These are phyloP conservation scores for Agonopterix arenella DNA, from an alignment of 2,888 invertebrate genomes.

Conservation along the genomic window DNA sequence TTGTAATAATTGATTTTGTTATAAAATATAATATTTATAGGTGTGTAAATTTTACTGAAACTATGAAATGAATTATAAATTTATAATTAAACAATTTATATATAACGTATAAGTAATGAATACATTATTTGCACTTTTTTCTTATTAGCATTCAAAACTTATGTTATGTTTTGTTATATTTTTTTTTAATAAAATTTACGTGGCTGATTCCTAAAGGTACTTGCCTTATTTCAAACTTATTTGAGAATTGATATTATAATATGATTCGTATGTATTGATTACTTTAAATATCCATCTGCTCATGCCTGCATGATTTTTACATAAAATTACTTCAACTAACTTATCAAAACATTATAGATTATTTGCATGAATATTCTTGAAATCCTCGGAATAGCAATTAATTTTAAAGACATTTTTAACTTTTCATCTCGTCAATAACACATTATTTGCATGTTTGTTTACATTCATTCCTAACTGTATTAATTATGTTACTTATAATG, in stretches of 20 bases:
- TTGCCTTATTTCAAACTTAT: background rate
- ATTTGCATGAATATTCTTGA: too few species aligned
- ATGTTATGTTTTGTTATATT: background rate
- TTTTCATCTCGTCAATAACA: too few species aligned
- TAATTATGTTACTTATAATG: too few species aligned
- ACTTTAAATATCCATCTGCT: background rate
- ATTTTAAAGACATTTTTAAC: too few species aligned
- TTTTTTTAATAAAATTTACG: background rate
- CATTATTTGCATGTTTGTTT: too few species aligned
- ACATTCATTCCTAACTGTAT: too few species aligned
- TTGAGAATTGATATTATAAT: background rate
- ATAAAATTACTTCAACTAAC: background rate
- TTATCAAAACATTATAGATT: too few species aligned
- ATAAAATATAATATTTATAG: too few species aligned
- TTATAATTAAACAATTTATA: background rate
- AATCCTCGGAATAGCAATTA: too few species aligned
- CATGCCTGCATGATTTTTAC: background rate
- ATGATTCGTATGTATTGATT: background rate
- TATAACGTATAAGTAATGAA: conserved; percentile 42
- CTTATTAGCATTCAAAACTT: conserved; percentile 2
- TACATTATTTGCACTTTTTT: conserved; percentile 49
- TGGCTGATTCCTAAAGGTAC: background rate
- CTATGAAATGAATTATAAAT: background rate
- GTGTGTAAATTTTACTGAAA: too few species aligned
- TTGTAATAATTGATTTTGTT: too few species aligned